Base-by-base conservation (phyloP, 2,797 vertebrate genomes). In the Sebastiscus tertius region DNA sequence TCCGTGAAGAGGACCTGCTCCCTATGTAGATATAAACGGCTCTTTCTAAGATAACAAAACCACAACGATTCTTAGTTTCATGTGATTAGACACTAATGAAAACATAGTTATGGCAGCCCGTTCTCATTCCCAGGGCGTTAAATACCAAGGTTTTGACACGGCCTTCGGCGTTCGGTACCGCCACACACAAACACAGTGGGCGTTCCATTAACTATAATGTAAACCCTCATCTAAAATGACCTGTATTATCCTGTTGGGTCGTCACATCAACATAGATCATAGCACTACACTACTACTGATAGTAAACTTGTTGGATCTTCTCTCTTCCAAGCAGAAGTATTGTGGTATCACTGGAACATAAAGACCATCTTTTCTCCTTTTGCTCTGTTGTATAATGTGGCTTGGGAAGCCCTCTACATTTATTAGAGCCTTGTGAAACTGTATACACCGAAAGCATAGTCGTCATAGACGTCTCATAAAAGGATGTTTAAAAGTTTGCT, bases 361-460 rank as follows among this genome's bases (percentile, higher is more conserved):
- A 36, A 70, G 12, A 31, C 6, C 6, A 27, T 69, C 11, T 84
- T 74, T 49, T 55, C 29, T 78, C 52, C 8, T 0, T 74, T 69
- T 75, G 29, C 24, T 54, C 33, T 80, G 29, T 49, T 87, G 55
- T 36, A 42, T 61, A 36, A 55, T 60, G 5, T 69, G 16, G 24
- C 39, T 27, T 29, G 29, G 26, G 14, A 46, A 64, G 8, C 14
- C 10, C 6, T 76, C 1, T 5, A 29, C 56, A 67, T 71, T 83
- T 64, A 27, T 27, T 64, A 56, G 36, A 81, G 22, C 16, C 81
- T 84, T 5, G 24, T 87, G 55, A 89, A 89, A 88, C 64, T 54
- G 61, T 22, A 80, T 72, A 76, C 9, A 62, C 16, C 8, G 3
- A 52, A 34, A 75, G 27, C 66, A 75, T 31, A 81, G 58, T 5